Conservation (phyloP, 2,113 vertebrate genomes). For the Psilopogon haemacephalus region DNA sequence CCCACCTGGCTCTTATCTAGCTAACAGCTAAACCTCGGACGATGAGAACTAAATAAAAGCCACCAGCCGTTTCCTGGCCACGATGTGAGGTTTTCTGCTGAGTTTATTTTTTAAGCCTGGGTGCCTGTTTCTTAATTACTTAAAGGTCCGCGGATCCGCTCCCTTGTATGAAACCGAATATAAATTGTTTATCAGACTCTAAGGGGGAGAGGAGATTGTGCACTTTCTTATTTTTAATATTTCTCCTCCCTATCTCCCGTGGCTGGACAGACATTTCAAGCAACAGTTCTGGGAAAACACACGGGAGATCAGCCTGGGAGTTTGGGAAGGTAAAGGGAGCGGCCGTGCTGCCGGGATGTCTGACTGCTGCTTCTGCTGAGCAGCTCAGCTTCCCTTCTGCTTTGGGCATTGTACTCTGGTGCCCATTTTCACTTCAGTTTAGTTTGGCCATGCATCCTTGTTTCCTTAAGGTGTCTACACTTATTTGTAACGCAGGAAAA, state of each 20-base stretch:
- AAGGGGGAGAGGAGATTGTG: constrained; percentile 62
- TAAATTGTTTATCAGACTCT: constrained; percentile 83
- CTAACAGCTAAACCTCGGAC: constrained; percentile 67
- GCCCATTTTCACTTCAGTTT: constrained; percentile 61
- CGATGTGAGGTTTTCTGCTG: constrained; percentile 54
- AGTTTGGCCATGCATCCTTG: constrained; percentile 67
- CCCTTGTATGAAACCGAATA: constrained; percentile 77
- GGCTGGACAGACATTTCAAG: constrained; percentile 79
- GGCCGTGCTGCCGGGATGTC: constrained; percentile 81
- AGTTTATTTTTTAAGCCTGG: constrained; percentile 77
- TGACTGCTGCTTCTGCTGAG: constrained; percentile 75
- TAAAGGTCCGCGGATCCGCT: constrained; percentile 57
- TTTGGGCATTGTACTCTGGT: constrained; percentile 73
- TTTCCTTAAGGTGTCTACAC: constrained; percentile 77
- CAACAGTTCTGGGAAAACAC: constrained; percentile 83
- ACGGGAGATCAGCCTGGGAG: constrained; percentile 79
- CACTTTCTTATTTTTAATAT: constrained; percentile 78
- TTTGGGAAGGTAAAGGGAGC: constrained; percentile 85
- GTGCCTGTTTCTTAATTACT: constrained; percentile 69
- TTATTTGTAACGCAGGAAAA: constrained; percentile 75
- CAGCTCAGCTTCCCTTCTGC: constrained; percentile 74
- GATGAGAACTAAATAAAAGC: constrained; percentile 72
- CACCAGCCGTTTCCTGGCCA: constrained; percentile 67
- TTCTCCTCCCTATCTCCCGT: constrained; percentile 78
- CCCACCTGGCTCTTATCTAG: constrained; percentile 89